These are phyloP conservation scores for Frieseomelitta varia DNA, from an alignment of 1,140 invertebrate genomes.

Conservation along the genomic window DNA sequence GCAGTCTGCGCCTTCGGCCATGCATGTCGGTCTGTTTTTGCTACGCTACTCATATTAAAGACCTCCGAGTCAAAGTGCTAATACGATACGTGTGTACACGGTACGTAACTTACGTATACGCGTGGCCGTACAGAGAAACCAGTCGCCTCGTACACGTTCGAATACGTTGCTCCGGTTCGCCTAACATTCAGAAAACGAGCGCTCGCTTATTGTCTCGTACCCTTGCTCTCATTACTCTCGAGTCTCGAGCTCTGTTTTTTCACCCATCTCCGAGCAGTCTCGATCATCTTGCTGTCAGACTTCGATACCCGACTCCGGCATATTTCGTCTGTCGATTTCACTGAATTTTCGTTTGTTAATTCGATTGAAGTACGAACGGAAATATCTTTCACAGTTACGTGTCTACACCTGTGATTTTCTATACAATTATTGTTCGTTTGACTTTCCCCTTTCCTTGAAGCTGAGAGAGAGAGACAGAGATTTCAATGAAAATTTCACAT, in stretches of 20 bases:
- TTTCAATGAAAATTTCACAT: neutral
- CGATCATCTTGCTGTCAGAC: conserved; percentile 24
- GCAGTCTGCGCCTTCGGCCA: conserved; percentile 63
- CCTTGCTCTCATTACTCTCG: conserved; percentile 19
- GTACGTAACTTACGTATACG: neutral
- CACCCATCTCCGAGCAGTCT: conserved; percentile 23
- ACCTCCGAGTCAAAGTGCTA: conserved; percentile 59
- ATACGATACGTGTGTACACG: conserved; percentile 59
- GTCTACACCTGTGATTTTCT: too few species aligned
- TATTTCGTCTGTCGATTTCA: neutral
- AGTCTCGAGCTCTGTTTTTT: conserved; percentile 16
- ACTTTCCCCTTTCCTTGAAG: neutral
- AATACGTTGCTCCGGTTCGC: conserved; percentile 19
- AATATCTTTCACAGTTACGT: too few species aligned
- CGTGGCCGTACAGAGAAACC: conserved; percentile 30
- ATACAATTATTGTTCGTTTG: neutral
- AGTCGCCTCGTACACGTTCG: conserved; percentile 37
- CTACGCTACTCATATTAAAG: conserved; percentile 62
- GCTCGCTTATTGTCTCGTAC: conserved; percentile 3
- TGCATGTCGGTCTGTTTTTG: conserved; percentile 67
- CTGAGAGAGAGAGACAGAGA: neutral
- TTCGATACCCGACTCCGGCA: neutral
- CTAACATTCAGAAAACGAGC: conserved; percentile 26
- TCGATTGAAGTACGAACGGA: too few species aligned
- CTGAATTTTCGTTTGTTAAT: too few species aligned